A percentile compares a stretch with the other conserved stretches of the same genome.
phyloP scores from a whole-genome alignment of 2,113 vertebrate species.

The Spheniscus mendiculus region DNA sequence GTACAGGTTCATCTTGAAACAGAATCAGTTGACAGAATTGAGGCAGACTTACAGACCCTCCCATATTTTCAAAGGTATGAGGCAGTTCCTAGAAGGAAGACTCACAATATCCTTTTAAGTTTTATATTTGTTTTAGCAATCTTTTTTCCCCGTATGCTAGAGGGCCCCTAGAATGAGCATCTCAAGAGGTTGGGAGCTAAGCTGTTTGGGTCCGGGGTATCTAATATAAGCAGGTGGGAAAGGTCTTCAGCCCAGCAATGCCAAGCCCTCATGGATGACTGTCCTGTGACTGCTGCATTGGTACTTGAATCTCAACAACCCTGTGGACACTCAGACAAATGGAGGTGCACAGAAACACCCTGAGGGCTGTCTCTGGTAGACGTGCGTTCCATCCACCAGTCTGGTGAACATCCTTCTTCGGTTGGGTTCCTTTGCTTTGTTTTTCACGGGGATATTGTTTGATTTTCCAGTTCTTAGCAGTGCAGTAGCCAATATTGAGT shows the following conservation, averaged over 20 bases:
- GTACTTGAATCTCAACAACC: not conserved
- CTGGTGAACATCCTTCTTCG: not conserved
- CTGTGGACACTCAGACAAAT: not conserved
- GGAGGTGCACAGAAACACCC: not conserved
- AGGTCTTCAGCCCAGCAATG: not conserved
- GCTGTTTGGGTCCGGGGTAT: not conserved
- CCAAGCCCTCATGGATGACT: not conserved
- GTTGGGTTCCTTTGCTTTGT: constrained; percentile 10
- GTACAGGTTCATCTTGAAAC: constrained; percentile 21
- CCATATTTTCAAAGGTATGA: not conserved
- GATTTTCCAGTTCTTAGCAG: constrained; percentile 51
- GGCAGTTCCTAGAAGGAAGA: constrained; percentile 12
- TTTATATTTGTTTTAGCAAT: not conserved
- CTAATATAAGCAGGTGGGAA: not conserved
- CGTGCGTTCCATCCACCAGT: not conserved
- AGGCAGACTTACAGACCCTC: not conserved
- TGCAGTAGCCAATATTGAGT: constrained; percentile 52
- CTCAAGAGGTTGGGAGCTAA: not conserved
- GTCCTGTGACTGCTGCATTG: not conserved
- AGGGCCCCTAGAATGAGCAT: not conserved
- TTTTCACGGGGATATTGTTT: not conserved
- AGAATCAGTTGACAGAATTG: not conserved
- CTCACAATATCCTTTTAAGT: not conserved
- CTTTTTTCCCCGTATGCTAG: not conserved
- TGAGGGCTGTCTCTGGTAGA: not conserved